Base-by-base conservation (phyloP, 2,888 invertebrate genomes). In the Lumbricus terrestris region DNA sequence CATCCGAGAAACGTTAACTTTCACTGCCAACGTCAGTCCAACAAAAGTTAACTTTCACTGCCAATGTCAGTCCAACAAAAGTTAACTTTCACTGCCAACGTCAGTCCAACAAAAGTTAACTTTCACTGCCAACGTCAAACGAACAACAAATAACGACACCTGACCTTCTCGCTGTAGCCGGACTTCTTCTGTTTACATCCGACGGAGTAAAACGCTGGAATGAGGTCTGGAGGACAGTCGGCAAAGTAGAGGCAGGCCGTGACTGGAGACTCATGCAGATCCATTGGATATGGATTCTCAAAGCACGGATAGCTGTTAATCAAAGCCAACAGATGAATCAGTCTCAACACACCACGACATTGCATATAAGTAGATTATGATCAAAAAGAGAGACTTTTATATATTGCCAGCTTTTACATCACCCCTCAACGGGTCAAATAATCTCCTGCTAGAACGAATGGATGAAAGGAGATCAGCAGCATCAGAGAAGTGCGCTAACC, bases 281-380 rank as follows among this genome's bases (percentile, higher is more conserved):
- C 99, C 98, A 99, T 99, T 92, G 99, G 98, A 96, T 99, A 99
- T 88, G 99, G 99, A 96, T 99, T 99, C 96, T 99, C 99, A 96
- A 99, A 98, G 96, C 98, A 98, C 38, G 99, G 99, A 96, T 98
- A 99, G 35, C 96, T 96, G 93, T 83, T 11, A 47, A 88, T 38
- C 35, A 20, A 88, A 88, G 34, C 8, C 88, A 88, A 1, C n/a
- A n/a, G n/a, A n/a, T 23, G 8, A 38, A 88, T 35, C 38, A 37
- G 11, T 37, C 13, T n/a, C 88, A 88, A 33, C 35, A n/a, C n/a
- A 69, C 5, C n/a, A 69, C 5, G 69, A 69, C 4, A 69, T n/a
- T 69, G 69, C 69, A 69, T 69, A n/a, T 13, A 69, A 5, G 20
- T 47, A 69, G 69, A 69, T n/a, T n/a, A n/a, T 29, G n/a, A 69